Evolutionary conservation across 2,888 invertebrate species (phyloP).

Genomic region (Cyaniris semiargus): DNA sequence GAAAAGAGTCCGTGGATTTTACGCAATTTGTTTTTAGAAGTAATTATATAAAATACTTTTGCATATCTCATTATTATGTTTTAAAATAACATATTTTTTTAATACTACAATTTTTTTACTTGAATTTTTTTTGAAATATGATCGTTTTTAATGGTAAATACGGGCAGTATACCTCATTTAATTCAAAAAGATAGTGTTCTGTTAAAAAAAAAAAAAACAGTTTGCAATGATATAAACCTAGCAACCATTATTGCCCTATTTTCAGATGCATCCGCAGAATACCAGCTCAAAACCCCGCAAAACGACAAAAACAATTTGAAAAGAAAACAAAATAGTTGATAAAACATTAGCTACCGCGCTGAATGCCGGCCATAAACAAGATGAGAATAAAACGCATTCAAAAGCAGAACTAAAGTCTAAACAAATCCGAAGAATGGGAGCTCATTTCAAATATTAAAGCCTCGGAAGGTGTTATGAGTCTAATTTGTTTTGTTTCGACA

Average conservation of each 20-base stretch:
- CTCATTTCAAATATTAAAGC: conserved; percentile 61
- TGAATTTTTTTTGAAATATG: too few species aligned
- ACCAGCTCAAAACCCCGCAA: not conserved
- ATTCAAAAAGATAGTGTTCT: too few species aligned
- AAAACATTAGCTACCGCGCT: conserved; percentile 22
- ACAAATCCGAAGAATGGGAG: conserved; percentile 55
- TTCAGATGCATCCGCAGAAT: not conserved
- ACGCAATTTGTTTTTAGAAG: not conserved
- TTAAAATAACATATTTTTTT: not conserved
- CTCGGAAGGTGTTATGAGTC: conserved; percentile 10
- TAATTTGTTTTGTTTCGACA: conserved; percentile 12
- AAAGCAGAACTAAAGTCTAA: conserved; percentile 37
- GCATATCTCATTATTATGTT: not conserved
- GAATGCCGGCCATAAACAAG: not conserved
- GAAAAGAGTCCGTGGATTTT: not conserved
- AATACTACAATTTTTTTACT: too few species aligned
- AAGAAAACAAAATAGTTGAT: not conserved
- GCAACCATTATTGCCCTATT: not conserved
- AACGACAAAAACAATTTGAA: not conserved
- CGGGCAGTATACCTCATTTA: too few species aligned
- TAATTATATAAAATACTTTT: not conserved
- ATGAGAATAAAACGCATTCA: conserved; percentile 20
- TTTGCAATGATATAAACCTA: too few species aligned
- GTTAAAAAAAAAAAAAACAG: too few species aligned
- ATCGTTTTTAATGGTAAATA: too few species aligned